Base-by-base conservation (phyloP, 2,797 vertebrate species). In the Potorous gilbertii region DNA sequence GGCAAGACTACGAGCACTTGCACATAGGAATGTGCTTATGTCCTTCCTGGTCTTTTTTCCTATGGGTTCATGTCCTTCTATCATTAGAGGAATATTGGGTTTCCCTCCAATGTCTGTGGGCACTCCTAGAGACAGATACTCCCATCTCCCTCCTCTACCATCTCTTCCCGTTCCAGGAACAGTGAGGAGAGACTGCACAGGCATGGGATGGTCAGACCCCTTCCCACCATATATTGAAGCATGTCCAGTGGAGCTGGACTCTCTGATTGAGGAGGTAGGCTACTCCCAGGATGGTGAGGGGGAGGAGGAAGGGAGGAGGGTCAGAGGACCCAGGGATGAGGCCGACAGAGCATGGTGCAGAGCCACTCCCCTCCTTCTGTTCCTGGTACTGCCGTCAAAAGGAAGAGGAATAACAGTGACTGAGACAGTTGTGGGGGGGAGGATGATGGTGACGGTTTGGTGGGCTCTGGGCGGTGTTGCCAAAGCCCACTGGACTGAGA, bases 131-230 rank as follows among this genome's bases (percentile, higher is more conserved):
- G 92, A 18, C 52, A 9, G 2, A 54, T 89, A n/a, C 55, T 56
- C 55, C 90, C 50, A 40, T 40, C 29, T 29, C 54, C 12, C 0
- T 1, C 46, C 50, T 1, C 95, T 54, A 0, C 91, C 0, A 3
- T 66, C 14, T 66, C 62, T 66, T 16, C 96, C 96, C 34, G 66
- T 96, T 97, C 95, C 94, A 99, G 99, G 99, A 46, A 96, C 96
- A 1, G 98, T 99, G 96, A 99, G 98, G 96, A 99, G 99, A 90
- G 99, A 99, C 95, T 99, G 99, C 97, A 99, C 99, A 1, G 94
- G 92, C 14, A 93, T 94, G 4, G 99, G 99, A 87, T 99, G 99
- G 99, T 99, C 99, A 6, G 97, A 97, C 1, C 98, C 98, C 0
- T 99, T 98, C 94, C 99, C 99, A 0, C 98, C 98, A 0, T 99